Conservation (phyloP, 1,140 invertebrate species). For the Acyrthosiphon pisum region DNA sequence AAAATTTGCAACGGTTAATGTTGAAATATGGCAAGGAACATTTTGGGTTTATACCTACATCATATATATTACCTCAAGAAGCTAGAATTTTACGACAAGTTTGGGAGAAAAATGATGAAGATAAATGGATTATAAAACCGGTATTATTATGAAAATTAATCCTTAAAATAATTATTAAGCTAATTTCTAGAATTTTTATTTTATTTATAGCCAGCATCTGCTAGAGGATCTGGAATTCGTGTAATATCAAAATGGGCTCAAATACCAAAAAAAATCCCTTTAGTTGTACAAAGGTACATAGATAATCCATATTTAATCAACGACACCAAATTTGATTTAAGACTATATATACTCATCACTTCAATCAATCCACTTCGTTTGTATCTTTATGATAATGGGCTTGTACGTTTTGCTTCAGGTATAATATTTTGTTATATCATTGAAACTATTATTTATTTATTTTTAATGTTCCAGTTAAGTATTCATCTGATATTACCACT, state of each 20-base stretch:
- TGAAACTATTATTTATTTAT: background rate
- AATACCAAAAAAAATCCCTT: conserved; percentile 85
- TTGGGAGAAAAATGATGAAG: conserved; percentile 78
- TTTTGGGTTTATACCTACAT: conserved; percentile 92
- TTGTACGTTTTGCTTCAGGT: conserved; percentile 91
- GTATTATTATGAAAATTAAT: conserved; percentile 63
- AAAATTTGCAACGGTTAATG: conserved; percentile 81
- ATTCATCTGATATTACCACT: conserved; percentile 79
- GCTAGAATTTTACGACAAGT: conserved; percentile 78
- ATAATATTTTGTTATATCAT: conserved; percentile 59
- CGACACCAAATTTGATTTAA: conserved; percentile 90
- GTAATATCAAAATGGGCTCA: conserved; percentile 93
- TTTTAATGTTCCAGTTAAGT: conserved; percentile 72
- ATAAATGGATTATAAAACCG: conserved; percentile 85
- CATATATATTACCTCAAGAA: conserved; percentile 91
- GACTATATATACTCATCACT: conserved; percentile 94
- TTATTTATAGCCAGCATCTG: conserved; percentile 80
- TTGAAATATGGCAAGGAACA: conserved; percentile 73
- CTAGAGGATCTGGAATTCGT: conserved; percentile 91
- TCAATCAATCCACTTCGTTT: conserved; percentile 91
- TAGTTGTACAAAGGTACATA: conserved; percentile 92
- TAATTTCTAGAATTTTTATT: background rate
- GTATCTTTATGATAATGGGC: conserved; percentile 93
- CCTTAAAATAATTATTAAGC: background rate
- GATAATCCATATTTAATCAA: conserved; percentile 88